These are phyloP conservation scores for Sylvicola cinctus DNA, from an alignment of 2,888 invertebrate genomes.

Conservation along the genomic window DNA sequence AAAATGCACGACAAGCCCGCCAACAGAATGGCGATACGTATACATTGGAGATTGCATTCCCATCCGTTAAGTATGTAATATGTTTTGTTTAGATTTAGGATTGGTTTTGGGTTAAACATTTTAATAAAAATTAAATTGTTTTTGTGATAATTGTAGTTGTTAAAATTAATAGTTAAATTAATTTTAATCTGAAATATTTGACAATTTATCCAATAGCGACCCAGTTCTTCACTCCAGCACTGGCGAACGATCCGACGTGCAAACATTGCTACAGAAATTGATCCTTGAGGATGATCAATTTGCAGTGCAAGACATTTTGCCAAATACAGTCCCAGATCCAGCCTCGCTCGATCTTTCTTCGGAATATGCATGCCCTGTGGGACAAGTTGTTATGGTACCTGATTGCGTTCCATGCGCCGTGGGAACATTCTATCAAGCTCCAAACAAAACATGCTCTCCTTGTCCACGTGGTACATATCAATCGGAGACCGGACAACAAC, in stretches of 20 bases:
- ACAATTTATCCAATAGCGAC: slow-evolving; percentile 36
- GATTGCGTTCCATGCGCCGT: slow-evolving; percentile 88
- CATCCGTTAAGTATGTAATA: slow-evolving; percentile 66
- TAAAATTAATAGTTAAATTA: background rate
- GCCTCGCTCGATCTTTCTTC: slow-evolving; percentile 70
- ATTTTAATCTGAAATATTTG: slow-evolving; percentile 2
- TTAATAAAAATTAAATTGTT: background rate
- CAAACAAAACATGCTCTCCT: slow-evolving; percentile 55
- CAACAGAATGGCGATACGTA: slow-evolving; percentile 72
- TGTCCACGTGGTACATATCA: slow-evolving; percentile 85
- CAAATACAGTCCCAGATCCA: slow-evolving; percentile 87
- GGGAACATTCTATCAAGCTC: slow-evolving; percentile 65
- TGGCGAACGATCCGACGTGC: slow-evolving; percentile 68
- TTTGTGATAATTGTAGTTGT: background rate
- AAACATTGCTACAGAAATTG: slow-evolving; percentile 66
- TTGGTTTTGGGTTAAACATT: background rate
- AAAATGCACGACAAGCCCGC: slow-evolving; percentile 49
- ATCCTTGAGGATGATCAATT: slow-evolving; percentile 88
- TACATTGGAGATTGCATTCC: slow-evolving; percentile 79
- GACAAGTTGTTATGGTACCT: slow-evolving; percentile 84
- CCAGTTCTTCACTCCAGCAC: slow-evolving; percentile 72
- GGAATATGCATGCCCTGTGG: slow-evolving; percentile 80
- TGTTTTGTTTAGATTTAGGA: background rate
- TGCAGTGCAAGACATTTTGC: slow-evolving; percentile 78
- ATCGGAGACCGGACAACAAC: slow-evolving; percentile 74